Evolutionary conservation across 1,140 invertebrate species (phyloP).

Genomic region (Aleiodes sp.): DNA sequence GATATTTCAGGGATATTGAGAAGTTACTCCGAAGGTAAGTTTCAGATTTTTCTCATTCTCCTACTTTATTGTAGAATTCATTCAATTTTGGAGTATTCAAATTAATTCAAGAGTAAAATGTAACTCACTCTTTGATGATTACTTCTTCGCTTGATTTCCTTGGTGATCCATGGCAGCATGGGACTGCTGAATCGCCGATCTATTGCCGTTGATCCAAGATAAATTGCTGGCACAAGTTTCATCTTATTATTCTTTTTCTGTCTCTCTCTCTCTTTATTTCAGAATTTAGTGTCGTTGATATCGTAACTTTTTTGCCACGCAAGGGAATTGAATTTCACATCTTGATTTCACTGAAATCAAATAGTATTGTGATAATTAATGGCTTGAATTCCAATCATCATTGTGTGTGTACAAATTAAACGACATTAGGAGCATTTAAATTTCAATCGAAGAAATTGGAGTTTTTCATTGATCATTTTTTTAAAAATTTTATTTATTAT

Average conservation of each 20-base stretch:
- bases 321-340: conserved; percentile 27
- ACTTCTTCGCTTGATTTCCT: conserved; percentile 71
- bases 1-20: too few species aligned
- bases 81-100: neutral
- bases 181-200: conserved; percentile 77
- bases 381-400: too few species aligned
- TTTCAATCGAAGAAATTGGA: too few species aligned
- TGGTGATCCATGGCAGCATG: conserved; percentile 81
- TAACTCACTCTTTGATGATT: conserved; percentile 66
- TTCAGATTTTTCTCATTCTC: too few species aligned
- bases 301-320: neutral
- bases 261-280: neutral
- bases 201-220: conserved; percentile 78
- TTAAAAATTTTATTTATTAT: too few species aligned
- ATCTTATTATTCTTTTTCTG: conserved; percentile 67
- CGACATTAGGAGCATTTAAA: too few species aligned
- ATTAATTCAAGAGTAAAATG: conserved; percentile 16
- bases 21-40: too few species aligned
- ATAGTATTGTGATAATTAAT: neutral
- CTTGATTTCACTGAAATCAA: conserved; percentile 7
- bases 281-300: neutral
- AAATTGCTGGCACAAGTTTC: conserved; percentile 74
- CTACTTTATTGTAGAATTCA: neutral
- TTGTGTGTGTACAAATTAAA: too few species aligned
- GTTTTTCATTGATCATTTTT: too few species aligned